These are phyloP conservation scores for Baronia brevicornis DNA, from an alignment of 2,888 invertebrate genomes.

Conservation along the genomic window DNA sequence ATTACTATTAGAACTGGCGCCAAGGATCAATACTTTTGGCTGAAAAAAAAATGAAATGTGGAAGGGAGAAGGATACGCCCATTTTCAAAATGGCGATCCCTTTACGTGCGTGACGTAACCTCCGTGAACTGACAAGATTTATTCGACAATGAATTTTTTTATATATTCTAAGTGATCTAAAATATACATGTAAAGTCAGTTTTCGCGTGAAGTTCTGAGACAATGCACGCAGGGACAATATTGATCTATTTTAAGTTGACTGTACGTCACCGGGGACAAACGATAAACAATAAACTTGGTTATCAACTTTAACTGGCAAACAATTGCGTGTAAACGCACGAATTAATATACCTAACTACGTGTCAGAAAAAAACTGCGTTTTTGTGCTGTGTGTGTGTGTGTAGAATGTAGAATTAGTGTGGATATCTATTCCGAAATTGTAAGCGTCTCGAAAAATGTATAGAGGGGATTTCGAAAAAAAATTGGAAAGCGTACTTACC, in stretches of 20 bases:
- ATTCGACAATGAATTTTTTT: background rate
- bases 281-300: too few relatives aligned
- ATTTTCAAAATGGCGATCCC: constrained; percentile 59
- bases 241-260: constrained; percentile 9
- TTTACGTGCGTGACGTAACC: constrained; percentile 31
- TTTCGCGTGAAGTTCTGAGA: constrained; percentile 2
- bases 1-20: background rate
- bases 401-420: too few relatives aligned
- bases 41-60: constrained; percentile 12
- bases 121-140: constrained; percentile 17
- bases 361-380: too few relatives aligned
- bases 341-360: too few relatives aligned
- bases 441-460: too few relatives aligned
- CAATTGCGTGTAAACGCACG: too few relatives aligned
- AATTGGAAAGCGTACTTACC: constrained; percentile 50
- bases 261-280: too few relatives aligned
- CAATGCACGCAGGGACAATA: constrained; percentile 2
- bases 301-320: too few relatives aligned
- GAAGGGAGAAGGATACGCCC: constrained; percentile 36
- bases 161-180: background rate
- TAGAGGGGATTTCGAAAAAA: constrained; percentile 20
- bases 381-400: too few relatives aligned
- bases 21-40: constrained; percentile 9
- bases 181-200: background rate
- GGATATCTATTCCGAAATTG: too few relatives aligned